These are phyloP conservation scores for Phania funesta DNA, from an alignment of 2,888 invertebrate genomes.

Conservation along the genomic window DNA sequence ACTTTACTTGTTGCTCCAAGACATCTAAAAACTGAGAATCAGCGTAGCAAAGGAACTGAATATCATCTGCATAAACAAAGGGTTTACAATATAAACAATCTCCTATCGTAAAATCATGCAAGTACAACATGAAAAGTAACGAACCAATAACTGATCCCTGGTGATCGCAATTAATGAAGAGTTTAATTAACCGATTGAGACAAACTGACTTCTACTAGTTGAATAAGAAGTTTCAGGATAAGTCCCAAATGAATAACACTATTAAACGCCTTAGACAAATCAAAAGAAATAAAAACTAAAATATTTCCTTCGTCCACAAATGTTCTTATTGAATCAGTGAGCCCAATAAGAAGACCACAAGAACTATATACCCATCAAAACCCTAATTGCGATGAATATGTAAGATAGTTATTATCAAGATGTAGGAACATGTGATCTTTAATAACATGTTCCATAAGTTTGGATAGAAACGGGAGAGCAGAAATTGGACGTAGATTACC, in stretches of 20 bases:
- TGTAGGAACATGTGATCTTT: background rate
- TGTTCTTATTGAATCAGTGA: background rate
- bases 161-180: background rate
- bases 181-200: background rate
- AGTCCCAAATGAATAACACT: background rate
- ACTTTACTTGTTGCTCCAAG: no score
- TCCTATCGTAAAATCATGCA: background rate
- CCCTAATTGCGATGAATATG: background rate
- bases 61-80: background rate
- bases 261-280: slow-evolving; percentile 28
- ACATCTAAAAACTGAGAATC: background rate
- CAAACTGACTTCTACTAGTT: background rate
- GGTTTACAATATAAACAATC: no score
- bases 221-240: background rate
- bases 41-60: background rate
- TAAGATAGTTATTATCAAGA: background rate
- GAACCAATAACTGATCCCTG: background rate
- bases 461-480: background rate
- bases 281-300: background rate
- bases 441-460: background rate
- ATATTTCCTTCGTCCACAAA: background rate
- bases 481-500: slow-evolving; percentile 6
- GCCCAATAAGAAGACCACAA: no score
- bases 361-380: background rate
- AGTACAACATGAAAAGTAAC: background rate